Conservation (phyloP, 2,113 vertebrate genomes). For the Misgurnus mizolepis region DNA sequence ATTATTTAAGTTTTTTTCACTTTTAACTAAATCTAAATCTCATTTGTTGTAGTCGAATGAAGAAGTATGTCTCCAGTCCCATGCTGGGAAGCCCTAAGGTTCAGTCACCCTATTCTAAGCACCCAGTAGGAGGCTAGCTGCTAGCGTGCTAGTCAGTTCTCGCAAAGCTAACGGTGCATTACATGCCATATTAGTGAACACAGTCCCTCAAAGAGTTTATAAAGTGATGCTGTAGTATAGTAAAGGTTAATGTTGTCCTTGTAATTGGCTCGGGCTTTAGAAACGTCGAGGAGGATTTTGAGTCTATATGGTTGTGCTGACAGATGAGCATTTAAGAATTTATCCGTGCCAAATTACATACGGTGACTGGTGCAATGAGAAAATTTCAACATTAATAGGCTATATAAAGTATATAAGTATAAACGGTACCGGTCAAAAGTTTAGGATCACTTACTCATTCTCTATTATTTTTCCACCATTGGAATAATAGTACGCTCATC, state of each 20-base stretch:
- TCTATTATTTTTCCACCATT: no score
- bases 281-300: conserved; percentile 7
- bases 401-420: background rate
- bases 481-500: no score
- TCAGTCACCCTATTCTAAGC: conserved; percentile 3
- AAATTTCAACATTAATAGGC: background rate
- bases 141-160: background rate
- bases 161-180: conserved; percentile 5
- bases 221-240: background rate
- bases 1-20: background rate
- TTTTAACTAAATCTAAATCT: background rate
- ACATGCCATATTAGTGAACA: background rate
- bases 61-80: background rate
- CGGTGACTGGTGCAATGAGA: background rate
- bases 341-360: background rate
- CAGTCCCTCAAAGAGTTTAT: background rate
- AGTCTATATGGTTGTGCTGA: background rate
- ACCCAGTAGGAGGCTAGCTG: conserved; percentile 8
- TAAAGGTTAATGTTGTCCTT: background rate
- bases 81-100: conserved; percentile 12
- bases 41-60: background rate
- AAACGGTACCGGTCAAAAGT: no score
- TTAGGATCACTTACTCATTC: no score
- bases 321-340: background rate
- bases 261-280: conserved; percentile 19